Evolutionary conservation across 2,797 vertebrate genomes (phyloP), one percentile per base, ranked within the genome.

Genomic region (Argentina silus): DNA sequence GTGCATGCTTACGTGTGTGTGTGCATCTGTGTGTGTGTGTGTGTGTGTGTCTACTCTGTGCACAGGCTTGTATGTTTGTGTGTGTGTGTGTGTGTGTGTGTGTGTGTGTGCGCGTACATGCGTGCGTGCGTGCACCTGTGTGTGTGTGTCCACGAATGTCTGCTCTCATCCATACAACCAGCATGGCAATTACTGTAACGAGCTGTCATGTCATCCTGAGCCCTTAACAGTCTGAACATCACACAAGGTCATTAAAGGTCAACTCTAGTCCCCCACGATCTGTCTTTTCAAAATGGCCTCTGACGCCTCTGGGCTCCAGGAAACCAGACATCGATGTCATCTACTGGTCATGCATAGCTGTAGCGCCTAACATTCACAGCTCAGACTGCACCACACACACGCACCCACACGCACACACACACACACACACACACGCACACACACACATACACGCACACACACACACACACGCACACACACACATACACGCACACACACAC

Each of bases 201-300:
- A 36, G 6, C 55, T 5, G 55, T 19, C 55, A 57, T 57, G 19
- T 57, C n/a, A 19, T 6, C 55, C 17, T 57, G 55, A 53, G n/a
- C 51, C 14, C 9, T 19, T 57, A 57, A 9, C 9, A 19, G 55
- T 57, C 6, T n/a, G 19, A 57, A 57, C 55, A 21, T 57, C 55
- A 57, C 55, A 57, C 55, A 57, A 3, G 19, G 17, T 57, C n/a
- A 17, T 57, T 48, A 48, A 21, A 17, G n/a, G 3, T 1, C 55
- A 11, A 21, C 19, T 57, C 17, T 9, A 10, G 27, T 36, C 27
- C 27, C 27, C 27, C 55, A 57, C 8, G 9, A 3, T 17, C 7
- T 57, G 55, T 7, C 55, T 57, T 57, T 57, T 57, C 55, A 57
- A 57, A 57, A 57, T 57, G 19, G 55, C 19, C n/a, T n/a, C 17